Base-by-base conservation (phyloP, 2,113 vertebrate species). In the Serinus canaria region DNA sequence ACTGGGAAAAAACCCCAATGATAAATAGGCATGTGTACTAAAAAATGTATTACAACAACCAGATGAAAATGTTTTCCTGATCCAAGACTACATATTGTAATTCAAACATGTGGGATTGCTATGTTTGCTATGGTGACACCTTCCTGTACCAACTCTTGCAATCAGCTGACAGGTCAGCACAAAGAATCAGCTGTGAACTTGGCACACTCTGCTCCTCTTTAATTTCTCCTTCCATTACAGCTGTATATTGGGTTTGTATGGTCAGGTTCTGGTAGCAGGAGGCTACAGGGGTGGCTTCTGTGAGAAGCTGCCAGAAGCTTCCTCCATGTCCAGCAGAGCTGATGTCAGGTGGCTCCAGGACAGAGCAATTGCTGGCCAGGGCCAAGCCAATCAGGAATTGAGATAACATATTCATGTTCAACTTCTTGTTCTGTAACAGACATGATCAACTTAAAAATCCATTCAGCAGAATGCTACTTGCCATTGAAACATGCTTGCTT, bases 341-440 rank as follows among this genome's bases (percentile, higher is more conserved):
- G 2, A 6, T 9, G 8, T 6, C 60, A 56, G 10, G 24, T 0
- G 1, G 50, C 50, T 35, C 20, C 35, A 41, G 43, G 35, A 67
- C 30, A 13, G 20, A 58, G 4, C 4, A 19, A 56, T 20, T 15
- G 10, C 30, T 41, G 43, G 19, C 30, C 20, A 66, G 41, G 30
- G 47, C 20, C 1, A 4, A 53, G 47, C 7, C 10, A 13, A 1
- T 3, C 41, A 30, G 16, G n/a, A 62, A 62, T 17, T 17, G 30
- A 43, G 17, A 13, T 22, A 52, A 28, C 30, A 52, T 13, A 64
- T 18, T 28, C 19, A 30, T 30, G 19, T 43, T 43, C 24, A 43
- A 18, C 47, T 35, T 53, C 11, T 28, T 18, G 7, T 5, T n/a
- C 47, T 78, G 31, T 6, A 53, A 53, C 24, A 64, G 47, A 52